These are phyloP conservation scores for Polyommatus iphigenia DNA, from an alignment of 2,888 invertebrate genomes.

Conservation along the genomic window DNA sequence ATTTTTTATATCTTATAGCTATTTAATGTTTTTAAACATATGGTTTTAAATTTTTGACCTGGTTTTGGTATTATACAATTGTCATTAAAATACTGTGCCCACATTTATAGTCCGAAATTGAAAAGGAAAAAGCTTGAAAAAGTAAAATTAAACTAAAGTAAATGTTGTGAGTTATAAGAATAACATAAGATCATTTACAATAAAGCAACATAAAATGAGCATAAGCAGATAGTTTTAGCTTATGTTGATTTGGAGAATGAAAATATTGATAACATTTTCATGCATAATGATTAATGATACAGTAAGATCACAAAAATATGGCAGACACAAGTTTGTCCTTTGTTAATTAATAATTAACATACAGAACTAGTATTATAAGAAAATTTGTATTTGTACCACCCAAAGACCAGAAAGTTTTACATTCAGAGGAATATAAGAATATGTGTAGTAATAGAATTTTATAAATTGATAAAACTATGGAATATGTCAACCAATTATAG, in stretches of 20 bases:
- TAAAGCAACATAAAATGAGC: conserved; percentile 15
- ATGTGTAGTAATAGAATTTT: background rate
- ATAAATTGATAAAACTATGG: background rate
- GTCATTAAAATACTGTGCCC: background rate
- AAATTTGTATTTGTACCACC: background rate
- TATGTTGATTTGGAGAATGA: background rate
- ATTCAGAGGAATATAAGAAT: background rate
- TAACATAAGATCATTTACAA: conserved; percentile 12
- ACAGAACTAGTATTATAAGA: background rate
- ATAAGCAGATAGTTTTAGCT: conserved; percentile 6
- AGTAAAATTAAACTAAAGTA: background rate
- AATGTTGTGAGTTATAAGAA: background rate
- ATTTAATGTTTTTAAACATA: background rate
- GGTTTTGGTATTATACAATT: background rate
- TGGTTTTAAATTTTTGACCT: background rate
- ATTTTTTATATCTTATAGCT: background rate
- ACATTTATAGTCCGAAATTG: background rate
- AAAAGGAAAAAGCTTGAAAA: background rate
- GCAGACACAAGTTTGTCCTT: background rate
- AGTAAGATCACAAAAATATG: conserved; percentile 30
- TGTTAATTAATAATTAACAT: background rate
- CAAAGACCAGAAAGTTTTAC: background rate
- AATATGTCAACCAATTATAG: background rate
- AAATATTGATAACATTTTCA: conserved; percentile 24
- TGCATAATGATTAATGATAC: conserved; percentile 14